Evolutionary conservation across 2,113 vertebrate species (phyloP).

Genomic region (Thalassarche chlororhynchos): DNA sequence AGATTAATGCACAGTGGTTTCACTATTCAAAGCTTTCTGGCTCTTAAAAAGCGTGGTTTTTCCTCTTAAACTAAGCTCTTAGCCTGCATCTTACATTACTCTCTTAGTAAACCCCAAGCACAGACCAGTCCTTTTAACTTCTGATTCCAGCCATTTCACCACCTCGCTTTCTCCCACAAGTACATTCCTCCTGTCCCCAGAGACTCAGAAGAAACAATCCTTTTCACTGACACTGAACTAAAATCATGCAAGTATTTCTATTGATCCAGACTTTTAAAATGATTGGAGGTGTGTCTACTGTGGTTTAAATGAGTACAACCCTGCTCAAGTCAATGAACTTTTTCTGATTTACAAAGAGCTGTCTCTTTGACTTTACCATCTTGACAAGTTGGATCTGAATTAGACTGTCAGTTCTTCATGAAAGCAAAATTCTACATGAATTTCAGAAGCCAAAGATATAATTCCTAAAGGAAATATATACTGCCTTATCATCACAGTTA

Average conservation of each 20-base stretch:
- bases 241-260: neutral
- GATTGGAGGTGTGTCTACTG: neutral
- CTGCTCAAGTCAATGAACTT: neutral
- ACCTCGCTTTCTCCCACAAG: neutral
- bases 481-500: neutral
- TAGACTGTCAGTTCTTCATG: neutral
- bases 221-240: neutral
- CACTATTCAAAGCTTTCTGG: neutral
- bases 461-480: neutral
- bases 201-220: neutral
- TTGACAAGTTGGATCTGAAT: neutral
- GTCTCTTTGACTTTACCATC: neutral
- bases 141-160: neutral
- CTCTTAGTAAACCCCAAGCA: neutral
- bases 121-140: neutral
- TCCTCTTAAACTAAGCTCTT: neutral
- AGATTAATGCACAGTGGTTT: neutral
- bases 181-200: neutral
- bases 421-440: neutral
- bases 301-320: neutral
- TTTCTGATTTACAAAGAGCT: neutral
- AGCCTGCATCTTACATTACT: rapidly evolving
- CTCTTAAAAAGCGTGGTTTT: neutral
- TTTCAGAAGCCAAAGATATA: neutral
- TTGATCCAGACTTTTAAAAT: neutral